A percentile compares a stretch with the other conserved stretches of the same genome.
Evolutionary conservation across 2,888 invertebrate genomes (phyloP).

Genomic region (Drosophila putrida): DNA sequence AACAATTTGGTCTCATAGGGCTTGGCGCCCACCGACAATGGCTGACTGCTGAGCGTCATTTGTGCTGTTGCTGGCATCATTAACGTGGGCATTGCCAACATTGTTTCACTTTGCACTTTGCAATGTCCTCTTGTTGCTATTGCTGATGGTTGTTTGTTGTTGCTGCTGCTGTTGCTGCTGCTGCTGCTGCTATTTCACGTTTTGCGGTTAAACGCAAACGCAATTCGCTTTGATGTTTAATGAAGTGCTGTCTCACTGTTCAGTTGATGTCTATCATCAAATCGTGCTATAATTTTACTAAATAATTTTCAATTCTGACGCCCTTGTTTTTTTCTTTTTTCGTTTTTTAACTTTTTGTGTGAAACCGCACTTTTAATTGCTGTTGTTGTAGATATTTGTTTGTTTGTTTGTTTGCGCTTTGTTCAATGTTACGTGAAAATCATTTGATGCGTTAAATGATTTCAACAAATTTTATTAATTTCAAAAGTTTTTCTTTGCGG

Average conservation of each 20-base stretch:
- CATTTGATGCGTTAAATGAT: slow-evolving; percentile 73
- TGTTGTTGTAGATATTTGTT: slow-evolving; percentile 46
- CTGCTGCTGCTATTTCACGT: slow-evolving; percentile 68
- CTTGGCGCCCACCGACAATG: slow-evolving; percentile 84
- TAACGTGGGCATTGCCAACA: slow-evolving; percentile 86
- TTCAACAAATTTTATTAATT: slow-evolving; percentile 72
- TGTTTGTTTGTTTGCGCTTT: slow-evolving; percentile 44
- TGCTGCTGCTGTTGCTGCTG: slow-evolving; percentile 50
- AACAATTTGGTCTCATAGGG: slow-evolving; percentile 86
- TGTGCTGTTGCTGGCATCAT: slow-evolving; percentile 86
- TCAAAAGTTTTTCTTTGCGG: slow-evolving; percentile 66
- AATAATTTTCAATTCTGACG: slow-evolving; percentile 49
- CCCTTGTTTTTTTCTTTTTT: slow-evolving; percentile 32
- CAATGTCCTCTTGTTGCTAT: slow-evolving; percentile 49
- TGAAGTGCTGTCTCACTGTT: slow-evolving; percentile 76
- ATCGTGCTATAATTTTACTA: slow-evolving; percentile 72
- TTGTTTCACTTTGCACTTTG: slow-evolving; percentile 60
- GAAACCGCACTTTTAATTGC: slow-evolving; percentile 72
- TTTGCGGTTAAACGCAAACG: slow-evolving; percentile 72
- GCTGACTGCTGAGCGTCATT: slow-evolving; percentile 85
- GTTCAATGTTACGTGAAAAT: slow-evolving; percentile 59
- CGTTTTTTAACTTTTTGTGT: slow-evolving; percentile 45
- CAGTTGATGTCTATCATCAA: slow-evolving; percentile 71
- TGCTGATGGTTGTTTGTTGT: slow-evolving; percentile 42
- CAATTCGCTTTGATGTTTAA: slow-evolving; percentile 80